Evolutionary conservation across 2,888 invertebrate species (phyloP).

Genomic region (Schizotus pectinicornis): DNA sequence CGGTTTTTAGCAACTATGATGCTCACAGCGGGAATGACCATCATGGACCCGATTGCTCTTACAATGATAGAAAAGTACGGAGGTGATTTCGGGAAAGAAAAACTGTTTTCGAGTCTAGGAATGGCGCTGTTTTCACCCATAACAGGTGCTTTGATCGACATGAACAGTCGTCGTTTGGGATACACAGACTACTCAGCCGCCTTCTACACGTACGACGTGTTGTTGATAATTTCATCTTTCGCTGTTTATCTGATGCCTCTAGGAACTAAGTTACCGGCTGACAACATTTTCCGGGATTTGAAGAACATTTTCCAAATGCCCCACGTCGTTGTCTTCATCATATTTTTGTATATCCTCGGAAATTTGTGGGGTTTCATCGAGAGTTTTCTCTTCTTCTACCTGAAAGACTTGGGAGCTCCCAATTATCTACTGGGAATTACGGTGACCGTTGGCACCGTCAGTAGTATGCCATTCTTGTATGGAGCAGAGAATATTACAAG

Average conservation of each 20-base stretch:
- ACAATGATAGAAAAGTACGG: slow-evolving; percentile 85
- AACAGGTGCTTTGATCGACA: slow-evolving; percentile 80
- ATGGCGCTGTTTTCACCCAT: slow-evolving; percentile 85
- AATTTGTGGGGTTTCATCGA: slow-evolving; percentile 91
- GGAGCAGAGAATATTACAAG: slow-evolving; percentile 83
- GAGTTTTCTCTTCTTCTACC: slow-evolving; percentile 84
- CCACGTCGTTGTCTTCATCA: slow-evolving; percentile 79
- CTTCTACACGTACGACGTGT: slow-evolving; percentile 80
- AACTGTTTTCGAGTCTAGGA: slow-evolving; percentile 80
- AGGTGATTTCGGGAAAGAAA: slow-evolving; percentile 81
- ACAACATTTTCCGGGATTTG: slow-evolving; percentile 78
- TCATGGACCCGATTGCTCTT: slow-evolving; percentile 87
- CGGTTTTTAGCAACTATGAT: slow-evolving; percentile 82
- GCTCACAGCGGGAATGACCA: slow-evolving; percentile 83
- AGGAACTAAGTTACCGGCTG: slow-evolving; percentile 77
- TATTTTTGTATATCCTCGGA: slow-evolving; percentile 81
- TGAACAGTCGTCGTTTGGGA: slow-evolving; percentile 69
- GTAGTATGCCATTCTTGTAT: slow-evolving; percentile 84
- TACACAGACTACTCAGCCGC: slow-evolving; percentile 87
- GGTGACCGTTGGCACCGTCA: slow-evolving; percentile 82
- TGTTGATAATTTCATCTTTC: slow-evolving; percentile 74
- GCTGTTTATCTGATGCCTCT: slow-evolving; percentile 80
- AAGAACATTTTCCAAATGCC: slow-evolving; percentile 78
- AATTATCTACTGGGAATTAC: slow-evolving; percentile 84
- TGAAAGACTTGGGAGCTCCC: slow-evolving; percentile 83